phyloP scores from a whole-genome alignment of 2,888 invertebrate genomes.

The Psylliodes chrysocephalus region DNA sequence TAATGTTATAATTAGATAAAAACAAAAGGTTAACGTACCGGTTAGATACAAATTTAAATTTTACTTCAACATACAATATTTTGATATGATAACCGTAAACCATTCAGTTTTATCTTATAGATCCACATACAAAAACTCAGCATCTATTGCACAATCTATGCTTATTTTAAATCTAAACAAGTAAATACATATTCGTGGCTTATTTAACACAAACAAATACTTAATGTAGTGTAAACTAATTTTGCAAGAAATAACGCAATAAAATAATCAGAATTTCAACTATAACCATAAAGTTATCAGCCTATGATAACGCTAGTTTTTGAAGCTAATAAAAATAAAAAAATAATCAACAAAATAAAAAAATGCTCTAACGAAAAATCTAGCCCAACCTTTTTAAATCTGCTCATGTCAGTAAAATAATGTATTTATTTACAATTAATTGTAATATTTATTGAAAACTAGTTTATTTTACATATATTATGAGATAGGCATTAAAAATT shows the following conservation, averaged over 20 bases:
- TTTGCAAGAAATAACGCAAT: neutral
- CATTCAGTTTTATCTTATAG: slow-evolving; percentile 3
- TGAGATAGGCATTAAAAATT: too few relatives aligned
- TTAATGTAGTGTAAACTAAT: slow-evolving; percentile 1
- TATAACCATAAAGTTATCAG: neutral
- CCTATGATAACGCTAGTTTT: neutral
- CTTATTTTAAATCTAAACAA: neutral
- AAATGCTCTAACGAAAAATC: too few relatives aligned
- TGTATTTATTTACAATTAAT: too few relatives aligned
- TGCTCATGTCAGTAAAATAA: too few relatives aligned
- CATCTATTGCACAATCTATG: neutral
- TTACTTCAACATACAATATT: slow-evolving; percentile 1
- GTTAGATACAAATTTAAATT: slow-evolving; percentile 5
- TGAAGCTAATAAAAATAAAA: too few relatives aligned
- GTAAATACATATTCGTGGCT: neutral
- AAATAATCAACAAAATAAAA: too few relatives aligned
- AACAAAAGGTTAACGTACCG: slow-evolving; percentile 11
- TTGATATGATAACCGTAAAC: slow-evolving; percentile 10
- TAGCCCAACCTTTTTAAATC: too few relatives aligned
- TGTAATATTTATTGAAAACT: too few relatives aligned
- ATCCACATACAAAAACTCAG: neutral
- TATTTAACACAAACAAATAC: neutral
- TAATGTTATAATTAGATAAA: slow-evolving; percentile 1
- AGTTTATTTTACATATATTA: too few relatives aligned
- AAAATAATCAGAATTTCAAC: neutral